Conservation (phyloP, 2,113 vertebrate species). For the Corapipo altera region DNA sequence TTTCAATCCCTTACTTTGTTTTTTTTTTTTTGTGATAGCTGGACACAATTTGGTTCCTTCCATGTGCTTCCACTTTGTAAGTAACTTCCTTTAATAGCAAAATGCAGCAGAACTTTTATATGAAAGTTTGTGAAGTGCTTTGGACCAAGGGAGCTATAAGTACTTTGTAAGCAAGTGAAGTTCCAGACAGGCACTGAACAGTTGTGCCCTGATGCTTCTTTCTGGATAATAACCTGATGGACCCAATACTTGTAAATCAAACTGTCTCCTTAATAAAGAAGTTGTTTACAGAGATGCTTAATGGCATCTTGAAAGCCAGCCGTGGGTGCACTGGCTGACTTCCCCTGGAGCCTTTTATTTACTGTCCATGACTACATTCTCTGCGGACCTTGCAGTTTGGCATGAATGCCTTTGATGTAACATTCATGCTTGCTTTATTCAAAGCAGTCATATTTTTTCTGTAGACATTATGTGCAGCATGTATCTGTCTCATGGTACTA, state of each 20-base stretch:
- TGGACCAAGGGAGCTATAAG: background rate
- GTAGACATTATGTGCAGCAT: background rate
- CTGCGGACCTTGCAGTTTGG: background rate
- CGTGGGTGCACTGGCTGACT: background rate
- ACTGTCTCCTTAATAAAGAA: background rate
- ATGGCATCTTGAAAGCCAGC: background rate
- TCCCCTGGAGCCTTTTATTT: background rate
- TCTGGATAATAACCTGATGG: background rate
- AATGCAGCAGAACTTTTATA: background rate
- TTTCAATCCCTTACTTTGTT: background rate
- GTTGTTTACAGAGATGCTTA: background rate
- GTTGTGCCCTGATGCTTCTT: background rate
- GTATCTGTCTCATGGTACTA: background rate
- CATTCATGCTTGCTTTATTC: background rate
- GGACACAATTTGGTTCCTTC: background rate
- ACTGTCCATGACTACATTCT: background rate
- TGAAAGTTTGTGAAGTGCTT: background rate
- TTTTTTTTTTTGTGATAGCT: background rate
- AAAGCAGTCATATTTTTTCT: background rate
- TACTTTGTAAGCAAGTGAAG: background rate
- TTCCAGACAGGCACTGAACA: background rate
- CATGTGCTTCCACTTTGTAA: rapidly evolving
- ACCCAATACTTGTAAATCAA: background rate
- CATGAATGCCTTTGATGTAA: background rate
- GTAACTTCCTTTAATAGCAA: background rate